Base-by-base conservation (phyloP, 1,140 invertebrate genomes). In the Bombus haemorrhoidalis region DNA sequence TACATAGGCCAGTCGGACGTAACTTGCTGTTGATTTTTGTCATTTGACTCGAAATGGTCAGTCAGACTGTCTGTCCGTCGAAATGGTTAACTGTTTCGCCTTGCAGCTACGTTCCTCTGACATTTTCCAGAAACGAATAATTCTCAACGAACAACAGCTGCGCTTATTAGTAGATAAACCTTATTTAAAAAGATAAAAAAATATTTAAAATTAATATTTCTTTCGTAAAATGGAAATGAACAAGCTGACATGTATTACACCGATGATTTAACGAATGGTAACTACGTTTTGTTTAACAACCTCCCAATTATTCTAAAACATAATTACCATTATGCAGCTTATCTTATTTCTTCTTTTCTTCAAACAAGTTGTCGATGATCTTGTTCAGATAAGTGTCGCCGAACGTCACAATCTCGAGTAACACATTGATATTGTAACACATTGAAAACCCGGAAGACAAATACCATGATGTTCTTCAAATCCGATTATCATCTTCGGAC, bases 1-100 rank as follows among this genome's bases (percentile, higher is more conserved):
- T 92, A 86, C 86, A 88, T 90, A 87, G 88, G 85, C 39, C 78
- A 41, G 69, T 62, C 59, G 43, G 53, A 83, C 83, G 89, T 85
- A 86, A 88, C 86, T 90, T 80, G 90, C 85, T 95, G 94, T 95
- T 95, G 94, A 94, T 95, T 95, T 95, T 95, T 94, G 91, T 94
- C 89, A 94, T 95, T 94, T 91, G 83, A 91, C 85, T 89, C 39
- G 77, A 87, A 88, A 85, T 75, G 64, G 86, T 82, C 81, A 81
- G 83, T 78, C 47, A 25, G 62, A 18, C 47, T 34, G 84, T 62
- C 79, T 69, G 32, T 59, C 43, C 64, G 18, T 81, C 83, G 76
- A 71, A 37, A 79, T 69, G 64, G 75, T 85, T 80, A 81, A 85
- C 79, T 32, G 84, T 81, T 73, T 79, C 72, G 57, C 79, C 15